Evolutionary conservation across 2,888 invertebrate species (phyloP).

Genomic region (Platycnemis pennipes): DNA sequence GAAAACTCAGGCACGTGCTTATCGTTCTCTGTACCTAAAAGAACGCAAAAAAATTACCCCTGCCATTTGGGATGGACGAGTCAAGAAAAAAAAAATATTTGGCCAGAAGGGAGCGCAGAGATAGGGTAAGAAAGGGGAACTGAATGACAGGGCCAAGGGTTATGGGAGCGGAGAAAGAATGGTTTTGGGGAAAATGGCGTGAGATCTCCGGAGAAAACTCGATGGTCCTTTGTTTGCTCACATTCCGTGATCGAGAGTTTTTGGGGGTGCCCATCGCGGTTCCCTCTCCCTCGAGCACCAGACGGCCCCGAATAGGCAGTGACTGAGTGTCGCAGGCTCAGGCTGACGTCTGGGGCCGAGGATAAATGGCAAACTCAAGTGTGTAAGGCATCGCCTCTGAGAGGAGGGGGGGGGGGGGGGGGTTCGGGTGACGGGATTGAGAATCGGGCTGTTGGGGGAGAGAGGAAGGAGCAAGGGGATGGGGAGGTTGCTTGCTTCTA

Average conservation of each 20-base stretch:
- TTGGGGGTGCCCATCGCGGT: neutral
- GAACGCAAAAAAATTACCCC: neutral
- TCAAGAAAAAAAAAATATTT: neutral
- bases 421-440: neutral
- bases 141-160: neutral
- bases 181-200: neutral
- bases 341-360: conserved; percentile 61
- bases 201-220: conserved; percentile 27
- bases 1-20: too few species aligned
- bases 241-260: conserved; percentile 46
- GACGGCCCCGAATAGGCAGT: conserved; percentile 47
- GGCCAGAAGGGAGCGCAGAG: neutral
- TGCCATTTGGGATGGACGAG: neutral
- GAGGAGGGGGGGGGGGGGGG: neutral
- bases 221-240: conserved; percentile 60
- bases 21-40: neutral
- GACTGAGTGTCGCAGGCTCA: conserved; percentile 51
- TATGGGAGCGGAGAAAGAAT: neutral
- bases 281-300: neutral
- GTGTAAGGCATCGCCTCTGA: conserved; percentile 48
- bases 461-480: neutral
- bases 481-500: neutral
- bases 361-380: conserved; percentile 64
- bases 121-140: neutral
- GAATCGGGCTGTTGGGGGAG: neutral